Conservation (phyloP, 2,888 invertebrate species). For the Tenthredo scrophulariae region DNA sequence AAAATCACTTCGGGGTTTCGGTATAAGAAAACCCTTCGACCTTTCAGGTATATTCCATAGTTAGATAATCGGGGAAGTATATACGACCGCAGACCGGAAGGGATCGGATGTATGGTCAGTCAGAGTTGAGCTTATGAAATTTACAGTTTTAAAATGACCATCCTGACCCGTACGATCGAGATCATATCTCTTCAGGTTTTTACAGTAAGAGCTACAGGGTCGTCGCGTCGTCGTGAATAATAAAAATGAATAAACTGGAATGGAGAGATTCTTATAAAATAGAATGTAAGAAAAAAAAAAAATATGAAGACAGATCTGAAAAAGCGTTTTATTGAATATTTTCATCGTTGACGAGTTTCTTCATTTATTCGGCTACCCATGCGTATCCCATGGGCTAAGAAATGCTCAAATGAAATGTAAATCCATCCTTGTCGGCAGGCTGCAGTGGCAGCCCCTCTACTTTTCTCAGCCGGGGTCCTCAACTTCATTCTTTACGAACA, state of each 20-base stretch:
- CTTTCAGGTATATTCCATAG: neutral
- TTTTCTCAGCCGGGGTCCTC: constrained; percentile 32
- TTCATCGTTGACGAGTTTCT: neutral
- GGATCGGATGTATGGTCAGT: neutral
- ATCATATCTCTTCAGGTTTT: neutral
- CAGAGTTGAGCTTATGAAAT: neutral
- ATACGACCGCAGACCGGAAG: neutral
- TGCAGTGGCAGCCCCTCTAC: constrained; percentile 6
- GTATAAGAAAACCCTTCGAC: neutral
- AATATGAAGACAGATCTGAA: neutral
- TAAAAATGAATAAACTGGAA: neutral
- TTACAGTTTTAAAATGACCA: neutral
- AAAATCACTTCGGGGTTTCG: neutral
- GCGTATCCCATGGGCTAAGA: neutral
- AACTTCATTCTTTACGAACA: constrained; percentile 21
- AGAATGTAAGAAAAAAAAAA: neutral
- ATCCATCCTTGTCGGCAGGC: constrained; percentile 6
- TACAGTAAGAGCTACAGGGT: neutral
- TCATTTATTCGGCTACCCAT: neutral
- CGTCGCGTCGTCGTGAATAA: neutral
- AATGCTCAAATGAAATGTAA: constrained; percentile 14
- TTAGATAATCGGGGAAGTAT: neutral
- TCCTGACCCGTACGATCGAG: neutral
- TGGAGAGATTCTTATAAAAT: neutral
- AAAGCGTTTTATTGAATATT: neutral